These are phyloP conservation scores for Ciconia nigra DNA, from an alignment of 2,797 vertebrate genomes.

Conservation along the genomic window DNA sequence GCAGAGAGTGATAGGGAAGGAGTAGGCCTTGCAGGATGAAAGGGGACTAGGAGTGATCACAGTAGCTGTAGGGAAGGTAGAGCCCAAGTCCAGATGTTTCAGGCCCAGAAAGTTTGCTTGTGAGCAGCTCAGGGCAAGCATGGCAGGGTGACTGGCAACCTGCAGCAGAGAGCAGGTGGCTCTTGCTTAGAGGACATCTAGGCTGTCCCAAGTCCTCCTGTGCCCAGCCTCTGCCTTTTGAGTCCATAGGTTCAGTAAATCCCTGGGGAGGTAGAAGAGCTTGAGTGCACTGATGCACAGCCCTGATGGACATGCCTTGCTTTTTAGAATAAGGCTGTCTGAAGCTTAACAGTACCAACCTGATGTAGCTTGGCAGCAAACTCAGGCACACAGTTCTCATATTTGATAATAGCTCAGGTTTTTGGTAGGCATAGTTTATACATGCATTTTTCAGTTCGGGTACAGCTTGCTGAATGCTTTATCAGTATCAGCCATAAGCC, in stretches of 20 bases:
- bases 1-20: not conserved
- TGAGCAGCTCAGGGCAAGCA: not conserved
- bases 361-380: not conserved
- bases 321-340: not conserved
- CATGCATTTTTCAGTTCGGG: not conserved
- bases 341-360: not conserved
- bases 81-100: not conserved
- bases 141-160: not conserved
- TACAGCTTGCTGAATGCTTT: not conserved
- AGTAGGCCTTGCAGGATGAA: not conserved
- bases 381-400: accelerated
- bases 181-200: not conserved
- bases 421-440: not conserved
- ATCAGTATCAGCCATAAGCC: not conserved
- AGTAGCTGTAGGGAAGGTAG: not conserved
- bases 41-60: not conserved
- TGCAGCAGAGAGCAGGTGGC: not conserved
- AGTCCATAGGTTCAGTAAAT: not conserved
- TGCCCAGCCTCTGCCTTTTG: not conserved
- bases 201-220: not conserved
- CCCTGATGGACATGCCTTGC: not conserved
- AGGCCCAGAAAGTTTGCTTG: not conserved
- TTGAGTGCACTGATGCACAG: not conserved
- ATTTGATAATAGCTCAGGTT: not conserved
- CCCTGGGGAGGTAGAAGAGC: not conserved